Base-by-base conservation (phyloP, 2,888 invertebrate species). In the Xestia ashworthii region DNA sequence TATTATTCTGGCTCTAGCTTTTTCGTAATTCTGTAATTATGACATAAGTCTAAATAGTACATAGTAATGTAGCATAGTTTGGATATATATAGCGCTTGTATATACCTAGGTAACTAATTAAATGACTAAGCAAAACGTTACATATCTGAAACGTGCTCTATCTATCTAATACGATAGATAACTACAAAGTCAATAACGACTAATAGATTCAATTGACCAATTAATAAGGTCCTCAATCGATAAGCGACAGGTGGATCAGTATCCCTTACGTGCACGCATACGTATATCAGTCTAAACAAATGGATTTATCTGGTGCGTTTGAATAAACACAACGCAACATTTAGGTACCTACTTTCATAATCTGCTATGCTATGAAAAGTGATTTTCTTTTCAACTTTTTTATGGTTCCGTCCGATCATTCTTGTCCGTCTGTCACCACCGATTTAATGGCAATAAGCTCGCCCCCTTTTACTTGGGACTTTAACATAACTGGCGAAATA, bases 281-380 rank as follows among this genome's bases (percentile, higher is more conserved):
- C 32, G 3, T 41, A 12, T 46, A 32, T 53, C 38, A 25, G 32
- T 58, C 46, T 44, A 46, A 58, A 62, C 25, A 64, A 53, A 53
- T 53, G 62, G 6, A 55, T 79, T 71, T 79, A 71, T 64, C 64
- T 22, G 46, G 25, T 79, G 12, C 32, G 65, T 80, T 71, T 58
- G 48, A 78, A 48, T 64, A 70, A 69, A 70, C 25, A 65, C 22
- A 32, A 48, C 55, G 71, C 46, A 71, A 80, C 64, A 16, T 62
- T 71, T 19, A 32, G 32, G 32, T 32, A 32, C 32, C 32, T 32
- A 79, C n/a, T 48, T 44, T 50, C 9, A 44, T 79, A 78, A 71
- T 71, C 80, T 55, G 32, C 32, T 60, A 44, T 50, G 53, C n/a
- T 50, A 22, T 46, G 58, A 68, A 44, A 78, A 41, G 12, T 41